Evolutionary conservation across 2,113 vertebrate genomes (phyloP).

Genomic region (Misgurnus anguillicaudatus): DNA sequence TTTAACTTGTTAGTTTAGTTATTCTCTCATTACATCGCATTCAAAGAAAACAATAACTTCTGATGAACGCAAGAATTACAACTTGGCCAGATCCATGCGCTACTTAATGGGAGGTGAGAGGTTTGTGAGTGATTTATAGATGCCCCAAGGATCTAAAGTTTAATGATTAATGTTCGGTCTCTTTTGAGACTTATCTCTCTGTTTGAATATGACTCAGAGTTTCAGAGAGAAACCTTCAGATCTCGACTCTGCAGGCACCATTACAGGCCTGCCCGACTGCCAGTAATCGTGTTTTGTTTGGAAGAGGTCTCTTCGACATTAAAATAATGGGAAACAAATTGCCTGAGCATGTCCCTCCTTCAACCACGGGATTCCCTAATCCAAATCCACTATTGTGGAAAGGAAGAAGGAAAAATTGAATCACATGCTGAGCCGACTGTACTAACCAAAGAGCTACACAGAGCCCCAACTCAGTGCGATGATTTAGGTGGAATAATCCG

Average conservation of each 20-base stretch:
- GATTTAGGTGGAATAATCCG: neutral
- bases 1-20: neutral
- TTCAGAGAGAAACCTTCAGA: neutral
- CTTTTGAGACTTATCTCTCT: constrained; percentile 25
- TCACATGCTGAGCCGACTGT: neutral
- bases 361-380: constrained; percentile 59
- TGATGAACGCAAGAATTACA: constrained; percentile 5
- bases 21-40: constrained; percentile 10
- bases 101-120: constrained; percentile 1
- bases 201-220: constrained; percentile 28
- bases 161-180: constrained; percentile 41
- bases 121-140: constrained; percentile 42
- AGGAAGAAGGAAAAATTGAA: constrained; percentile 31
- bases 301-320: constrained; percentile 60
- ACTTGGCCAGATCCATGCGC: constrained; percentile 5
- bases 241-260: constrained; percentile 51
- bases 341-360: constrained; percentile 56
- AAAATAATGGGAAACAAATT: constrained; percentile 72
- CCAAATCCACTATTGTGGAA: constrained; percentile 46
- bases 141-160: constrained; percentile 30
- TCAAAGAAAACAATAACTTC: constrained; percentile 33
- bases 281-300: constrained; percentile 66
- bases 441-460: neutral
- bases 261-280: constrained; percentile 41
- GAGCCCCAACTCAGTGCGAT: neutral